Base-by-base conservation (phyloP, 2,797 vertebrate species). In the Yasuhikotakia modesta region DNA sequence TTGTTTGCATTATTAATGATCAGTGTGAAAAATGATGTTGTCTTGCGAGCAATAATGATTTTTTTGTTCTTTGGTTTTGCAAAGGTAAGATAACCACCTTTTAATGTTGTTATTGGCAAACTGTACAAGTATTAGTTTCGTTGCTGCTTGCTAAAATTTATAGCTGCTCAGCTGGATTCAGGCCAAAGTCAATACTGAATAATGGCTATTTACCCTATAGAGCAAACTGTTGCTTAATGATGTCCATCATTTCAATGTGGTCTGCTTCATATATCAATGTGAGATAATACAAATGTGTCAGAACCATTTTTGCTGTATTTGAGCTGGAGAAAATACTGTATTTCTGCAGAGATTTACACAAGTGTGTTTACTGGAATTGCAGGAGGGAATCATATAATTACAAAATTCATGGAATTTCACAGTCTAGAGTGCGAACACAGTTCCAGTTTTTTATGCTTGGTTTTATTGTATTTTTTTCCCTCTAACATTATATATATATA, bases 1-100 rank as follows among this genome's bases (percentile, higher is more conserved):
- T 58, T 76, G 64, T 76, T 76, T 76, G 73, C 64, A 46, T 67
- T 76, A 67, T 67, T 76, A 76, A 76, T 67, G 73, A 66, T 58
- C 73, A 14, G 5, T 76, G 35, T 17, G 64, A 76, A 67, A 67
- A 67, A 76, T 69, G 2, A 68, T 32, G 58, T 61, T 61, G 39
- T 35, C 55, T 60, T 17, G 5, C n/a, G 17, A 76, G 39, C 64
- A 48, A 69, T 60, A 68, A 68, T 69, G 53, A 76, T 69, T 48
- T 76, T 75, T 76, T 69, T 30, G 65, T 69, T 39, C 24, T 76
- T 69, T 19, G 6, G 24, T 61, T 60, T 50, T 24, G 53, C 43
- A 68, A 58, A 69, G 58, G 13, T 58, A 35, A 69, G 65, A 60
- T 60, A 13, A 68, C 24, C 39, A 68, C 35, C 57, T 45, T 58